Evolutionary conservation across 2,113 vertebrate genomes (phyloP).

Genomic region (Heliornis fulica): DNA sequence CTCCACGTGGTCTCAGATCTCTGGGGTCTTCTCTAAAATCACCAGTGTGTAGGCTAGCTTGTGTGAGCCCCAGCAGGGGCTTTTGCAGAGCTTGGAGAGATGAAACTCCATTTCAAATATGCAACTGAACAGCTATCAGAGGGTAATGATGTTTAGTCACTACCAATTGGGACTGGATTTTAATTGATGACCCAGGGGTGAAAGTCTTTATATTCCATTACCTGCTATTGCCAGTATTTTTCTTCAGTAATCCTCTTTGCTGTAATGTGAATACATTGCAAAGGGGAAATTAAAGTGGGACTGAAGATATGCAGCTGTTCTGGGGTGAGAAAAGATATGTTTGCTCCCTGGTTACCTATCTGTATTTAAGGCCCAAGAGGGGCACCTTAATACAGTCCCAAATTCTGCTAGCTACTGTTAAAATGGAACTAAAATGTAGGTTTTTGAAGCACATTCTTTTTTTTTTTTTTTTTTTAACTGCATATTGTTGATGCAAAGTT

Average conservation of each 20-base stretch:
- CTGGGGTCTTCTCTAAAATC: background rate
- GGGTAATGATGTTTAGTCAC: slow-evolving; percentile 40
- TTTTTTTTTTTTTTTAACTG: background rate
- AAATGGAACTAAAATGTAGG: background rate
- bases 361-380: background rate
- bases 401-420: background rate
- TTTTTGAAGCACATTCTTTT: background rate
- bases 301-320: background rate
- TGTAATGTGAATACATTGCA: background rate
- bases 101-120: background rate
- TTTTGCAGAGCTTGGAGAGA: background rate
- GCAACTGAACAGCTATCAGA: background rate
- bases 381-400: background rate
- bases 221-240: background rate
- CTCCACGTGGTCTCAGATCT: background rate
- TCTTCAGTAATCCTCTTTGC: background rate
- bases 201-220: slow-evolving; percentile 48
- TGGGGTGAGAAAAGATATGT: background rate
- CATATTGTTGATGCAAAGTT: background rate
- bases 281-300: background rate
- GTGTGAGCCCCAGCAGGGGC: background rate
- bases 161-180: slow-evolving; percentile 47
- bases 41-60: background rate
- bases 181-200: slow-evolving; percentile 56
- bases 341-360: background rate